Percentiles rank a stretch among this genome's conserved stretches.
Conservation (phyloP, 2,888 invertebrate genomes). For the Ptychoptera contaminata region DNA sequence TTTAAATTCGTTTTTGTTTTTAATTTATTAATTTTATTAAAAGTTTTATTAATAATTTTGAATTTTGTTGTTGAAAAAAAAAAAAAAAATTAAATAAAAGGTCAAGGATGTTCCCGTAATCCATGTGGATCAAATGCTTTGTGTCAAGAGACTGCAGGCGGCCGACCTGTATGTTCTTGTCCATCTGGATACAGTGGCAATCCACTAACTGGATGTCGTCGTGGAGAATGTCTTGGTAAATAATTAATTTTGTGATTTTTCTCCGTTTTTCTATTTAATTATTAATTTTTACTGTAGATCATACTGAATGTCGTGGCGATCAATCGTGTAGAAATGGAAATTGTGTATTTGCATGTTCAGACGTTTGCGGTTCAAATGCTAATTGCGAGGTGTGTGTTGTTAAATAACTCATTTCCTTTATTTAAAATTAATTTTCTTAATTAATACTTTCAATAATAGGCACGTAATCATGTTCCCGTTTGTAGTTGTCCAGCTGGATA, state of each 20-base stretch:
- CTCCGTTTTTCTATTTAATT: slow-evolving; percentile 1
- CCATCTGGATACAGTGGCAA: slow-evolving; percentile 66
- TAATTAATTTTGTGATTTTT: not conserved
- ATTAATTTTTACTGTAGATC: slow-evolving; percentile 33
- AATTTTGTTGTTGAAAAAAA: not conserved
- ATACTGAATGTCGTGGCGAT: slow-evolving; percentile 57
- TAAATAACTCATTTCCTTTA: not conserved
- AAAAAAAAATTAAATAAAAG: not conserved
- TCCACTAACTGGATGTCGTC: slow-evolving; percentile 54
- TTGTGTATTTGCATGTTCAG: slow-evolving; percentile 65
- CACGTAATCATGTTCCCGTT: slow-evolving; percentile 57
- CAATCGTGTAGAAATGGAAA: slow-evolving; percentile 58
- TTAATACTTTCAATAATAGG: slow-evolving; percentile 23
- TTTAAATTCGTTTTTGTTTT: not conserved
- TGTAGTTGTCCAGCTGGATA: slow-evolving; percentile 65
- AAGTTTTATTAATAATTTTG: not conserved
- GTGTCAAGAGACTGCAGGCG: slow-evolving; percentile 44
- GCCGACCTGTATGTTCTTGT: slow-evolving; percentile 66
- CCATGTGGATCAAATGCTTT: slow-evolving; percentile 54
- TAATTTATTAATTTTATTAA: not conserved
- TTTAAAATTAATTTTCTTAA: not conserved
- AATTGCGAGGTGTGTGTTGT: slow-evolving; percentile 46
- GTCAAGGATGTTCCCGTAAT: slow-evolving; percentile 36
- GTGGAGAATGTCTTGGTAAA: slow-evolving; percentile 45
- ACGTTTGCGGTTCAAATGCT: slow-evolving; percentile 59